Percentiles rank a stretch among this genome's conserved stretches.
These are phyloP conservation scores for Enteromius treurensis DNA, from an alignment of 2,797 vertebrate species.

Conservation along the genomic window DNA sequence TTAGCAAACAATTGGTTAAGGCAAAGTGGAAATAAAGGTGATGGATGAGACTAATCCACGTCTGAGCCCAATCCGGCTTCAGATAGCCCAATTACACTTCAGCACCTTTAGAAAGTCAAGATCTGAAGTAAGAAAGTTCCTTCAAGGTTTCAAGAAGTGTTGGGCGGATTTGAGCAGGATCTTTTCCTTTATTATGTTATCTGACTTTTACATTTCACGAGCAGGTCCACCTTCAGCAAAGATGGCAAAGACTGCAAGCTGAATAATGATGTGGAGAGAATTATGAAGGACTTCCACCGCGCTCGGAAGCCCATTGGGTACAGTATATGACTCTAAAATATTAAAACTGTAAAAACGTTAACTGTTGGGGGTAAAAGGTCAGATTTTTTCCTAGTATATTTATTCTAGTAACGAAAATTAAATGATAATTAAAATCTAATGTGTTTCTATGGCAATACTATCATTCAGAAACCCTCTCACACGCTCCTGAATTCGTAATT, in stretches of 20 bases:
- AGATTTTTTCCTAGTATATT: not conserved
- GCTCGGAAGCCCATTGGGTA: constrained; percentile 78
- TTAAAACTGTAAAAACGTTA: not conserved
- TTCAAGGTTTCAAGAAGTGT: not conserved
- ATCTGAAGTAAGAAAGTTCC: not conserved
- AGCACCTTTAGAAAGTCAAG: not conserved
- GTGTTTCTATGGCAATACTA: too few relatives aligned
- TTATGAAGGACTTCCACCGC: constrained; percentile 78
- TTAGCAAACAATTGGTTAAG: constrained; percentile 45
- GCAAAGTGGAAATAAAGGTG: constrained; percentile 24
- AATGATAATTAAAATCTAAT: too few relatives aligned
- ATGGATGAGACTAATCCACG: constrained; percentile 31
- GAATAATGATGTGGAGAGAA: constrained; percentile 72
- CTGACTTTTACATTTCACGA: not conserved
- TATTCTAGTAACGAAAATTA: not conserved
- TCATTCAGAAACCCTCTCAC: too few relatives aligned
- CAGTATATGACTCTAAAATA: constrained; percentile 60
- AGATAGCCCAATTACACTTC: not conserved
- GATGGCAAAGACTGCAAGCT: constrained; percentile 80
- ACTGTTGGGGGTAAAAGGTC: not conserved
- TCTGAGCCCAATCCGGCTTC: constrained; percentile 4
- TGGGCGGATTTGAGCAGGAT: not conserved
- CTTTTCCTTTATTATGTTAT: not conserved
- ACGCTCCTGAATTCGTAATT: too few relatives aligned
- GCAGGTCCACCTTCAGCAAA: constrained; percentile 74